phyloP scores from a whole-genome alignment of 2,888 invertebrate genomes.

The Apoda limacodes region DNA sequence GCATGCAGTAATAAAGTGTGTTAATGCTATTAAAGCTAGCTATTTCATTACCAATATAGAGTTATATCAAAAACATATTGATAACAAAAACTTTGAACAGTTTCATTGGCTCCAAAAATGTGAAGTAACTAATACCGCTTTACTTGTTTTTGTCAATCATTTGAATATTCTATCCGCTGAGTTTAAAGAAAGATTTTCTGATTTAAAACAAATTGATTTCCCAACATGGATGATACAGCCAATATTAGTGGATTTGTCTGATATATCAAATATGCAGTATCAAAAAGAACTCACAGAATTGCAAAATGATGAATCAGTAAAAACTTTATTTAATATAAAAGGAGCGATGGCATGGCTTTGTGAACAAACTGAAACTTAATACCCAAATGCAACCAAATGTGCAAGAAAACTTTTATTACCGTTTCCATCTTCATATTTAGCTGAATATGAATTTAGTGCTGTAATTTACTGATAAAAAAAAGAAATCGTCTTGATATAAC shows the following conservation, averaged over 20 bases:
- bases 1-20: conserved; percentile 3
- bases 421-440: conserved; percentile 12
- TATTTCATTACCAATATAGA: conserved; percentile 5
- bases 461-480: conserved; percentile 11
- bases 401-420: conserved; percentile 9
- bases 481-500: conserved; percentile 7
- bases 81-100: not conserved
- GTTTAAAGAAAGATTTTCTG: conserved; percentile 2
- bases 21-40: too few relatives aligned
- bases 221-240: conserved; percentile 5
- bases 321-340: conserved; percentile 14
- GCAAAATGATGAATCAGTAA: conserved; percentile 10
- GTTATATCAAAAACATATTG: conserved; percentile 1
- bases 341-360: conserved; percentile 8
- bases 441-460: conserved; percentile 13
- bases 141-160: conserved; percentile 6
- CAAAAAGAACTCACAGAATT: conserved; percentile 11
- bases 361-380: conserved; percentile 7
- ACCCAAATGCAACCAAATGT: conserved; percentile 7
- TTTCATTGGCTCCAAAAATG: conserved; percentile 6
- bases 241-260: conserved; percentile 7
- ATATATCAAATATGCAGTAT: too few relatives aligned
- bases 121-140: conserved; percentile 6
- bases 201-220: conserved; percentile 7
- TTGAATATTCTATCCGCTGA: conserved; percentile 1